Evolutionary conservation across 2,113 vertebrate species (phyloP).

Genomic region (Scartelaos histophorus): DNA sequence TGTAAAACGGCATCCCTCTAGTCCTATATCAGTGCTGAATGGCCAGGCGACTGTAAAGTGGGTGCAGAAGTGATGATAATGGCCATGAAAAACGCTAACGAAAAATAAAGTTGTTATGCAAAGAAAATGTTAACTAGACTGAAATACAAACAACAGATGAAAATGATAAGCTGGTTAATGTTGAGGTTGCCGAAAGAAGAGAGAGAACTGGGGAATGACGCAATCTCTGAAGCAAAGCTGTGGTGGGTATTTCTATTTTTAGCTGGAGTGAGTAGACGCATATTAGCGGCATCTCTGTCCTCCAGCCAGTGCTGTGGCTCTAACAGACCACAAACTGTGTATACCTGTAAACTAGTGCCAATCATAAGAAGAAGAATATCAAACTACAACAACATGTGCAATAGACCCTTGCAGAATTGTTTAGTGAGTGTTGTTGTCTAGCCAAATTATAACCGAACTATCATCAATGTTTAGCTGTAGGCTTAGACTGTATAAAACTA

Average conservation of each 20-base stretch:
- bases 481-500: too few species aligned
- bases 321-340: constrained; percentile 1
- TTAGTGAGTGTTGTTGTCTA: too few species aligned
- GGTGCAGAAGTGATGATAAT: background rate
- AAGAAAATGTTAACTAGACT: background rate
- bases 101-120: background rate
- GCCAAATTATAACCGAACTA: background rate
- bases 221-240: constrained; percentile 55
- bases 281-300: constrained; percentile 46
- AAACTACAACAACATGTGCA: too few species aligned
- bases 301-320: background rate
- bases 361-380: background rate
- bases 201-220: constrained; percentile 51
- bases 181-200: constrained; percentile 4
- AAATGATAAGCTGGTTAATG: background rate
- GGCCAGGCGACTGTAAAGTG: background rate
- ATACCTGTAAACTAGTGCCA: background rate
- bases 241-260: constrained; percentile 66
- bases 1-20: constrained; percentile 48
- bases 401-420: too few species aligned
- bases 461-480: background rate
- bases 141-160: background rate
- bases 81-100: background rate
- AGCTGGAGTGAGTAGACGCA: constrained; percentile 52
- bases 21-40: constrained; percentile 1